Evolutionary conservation across 2,797 vertebrate species (phyloP).

Genomic region (Anabacerthia variegaticeps): DNA sequence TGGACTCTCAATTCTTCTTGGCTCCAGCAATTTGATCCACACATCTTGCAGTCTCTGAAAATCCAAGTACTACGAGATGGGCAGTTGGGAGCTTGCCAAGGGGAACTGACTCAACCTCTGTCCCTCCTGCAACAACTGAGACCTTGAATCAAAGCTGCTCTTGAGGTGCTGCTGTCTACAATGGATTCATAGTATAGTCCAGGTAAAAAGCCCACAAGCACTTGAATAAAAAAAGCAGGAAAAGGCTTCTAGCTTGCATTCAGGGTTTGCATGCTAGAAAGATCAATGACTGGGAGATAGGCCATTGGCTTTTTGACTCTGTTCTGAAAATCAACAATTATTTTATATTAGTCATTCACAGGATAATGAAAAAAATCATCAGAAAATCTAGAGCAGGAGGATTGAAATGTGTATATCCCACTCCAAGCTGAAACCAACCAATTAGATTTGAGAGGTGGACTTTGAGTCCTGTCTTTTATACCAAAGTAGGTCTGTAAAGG

Average conservation of each 20-base stretch:
- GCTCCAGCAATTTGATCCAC: background rate
- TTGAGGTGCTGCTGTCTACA: background rate
- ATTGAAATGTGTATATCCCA: background rate
- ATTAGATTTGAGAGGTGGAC: background rate
- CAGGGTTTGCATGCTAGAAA: background rate
- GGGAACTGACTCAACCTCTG: background rate
- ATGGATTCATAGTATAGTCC: background rate
- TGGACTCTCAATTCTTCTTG: background rate
- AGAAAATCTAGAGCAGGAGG: background rate
- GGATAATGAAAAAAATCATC: background rate
- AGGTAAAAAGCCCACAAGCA: background rate
- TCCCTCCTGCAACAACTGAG: background rate
- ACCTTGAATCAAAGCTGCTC: background rate
- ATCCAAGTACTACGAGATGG: background rate
- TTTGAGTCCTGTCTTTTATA: background rate
- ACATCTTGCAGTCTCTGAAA: background rate
- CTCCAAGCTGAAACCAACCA: background rate
- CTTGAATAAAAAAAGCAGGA: background rate
- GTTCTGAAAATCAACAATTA: background rate
- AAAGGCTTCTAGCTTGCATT: background rate
- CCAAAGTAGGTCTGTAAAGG: background rate
- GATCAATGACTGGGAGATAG: background rate
- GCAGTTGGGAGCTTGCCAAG: background rate
- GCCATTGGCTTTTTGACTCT: background rate
- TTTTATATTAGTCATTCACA: background rate